phyloP scores from a whole-genome alignment of 1,140 invertebrate genomes.

The Hycleus cichorii region DNA sequence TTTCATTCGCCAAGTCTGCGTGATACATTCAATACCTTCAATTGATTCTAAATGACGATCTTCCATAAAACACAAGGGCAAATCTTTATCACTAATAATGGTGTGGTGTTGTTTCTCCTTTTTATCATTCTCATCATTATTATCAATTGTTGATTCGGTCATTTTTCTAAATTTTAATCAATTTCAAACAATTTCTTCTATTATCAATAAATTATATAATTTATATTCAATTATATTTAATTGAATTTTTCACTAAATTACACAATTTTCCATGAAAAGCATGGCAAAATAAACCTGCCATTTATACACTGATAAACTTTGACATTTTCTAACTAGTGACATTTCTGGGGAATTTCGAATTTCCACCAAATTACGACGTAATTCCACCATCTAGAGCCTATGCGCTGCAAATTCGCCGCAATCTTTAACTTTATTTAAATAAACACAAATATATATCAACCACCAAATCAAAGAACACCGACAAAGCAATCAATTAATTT shows the following conservation, averaged over 20 bases:
- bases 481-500: too few species aligned
- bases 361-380: neutral
- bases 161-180: neutral
- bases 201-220: neutral
- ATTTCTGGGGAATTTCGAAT: neutral
- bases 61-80: slow-evolving; percentile 60
- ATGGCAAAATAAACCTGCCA: slow-evolving; percentile 11
- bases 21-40: slow-evolving; percentile 61
- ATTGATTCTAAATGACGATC: slow-evolving; percentile 70
- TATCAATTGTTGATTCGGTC: slow-evolving; percentile 5
- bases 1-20: slow-evolving; percentile 84
- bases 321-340: too few species aligned
- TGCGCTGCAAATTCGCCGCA: neutral
- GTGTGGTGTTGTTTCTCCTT: neutral
- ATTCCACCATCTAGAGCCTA: neutral
- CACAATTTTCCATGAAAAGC: slow-evolving; percentile 6
- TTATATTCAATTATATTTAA: neutral
- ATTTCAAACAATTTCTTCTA: neutral
- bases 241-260: slow-evolving; percentile 2
- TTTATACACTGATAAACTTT: neutral
- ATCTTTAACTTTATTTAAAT: too few species aligned
- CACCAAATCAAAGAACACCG: too few species aligned
- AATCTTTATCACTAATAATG: slow-evolving; percentile 47
- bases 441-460: too few species aligned
- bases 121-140: slow-evolving; percentile 8